phyloP scores from a whole-genome alignment of 1,140 invertebrate genomes.

The Lineus longissimus region DNA sequence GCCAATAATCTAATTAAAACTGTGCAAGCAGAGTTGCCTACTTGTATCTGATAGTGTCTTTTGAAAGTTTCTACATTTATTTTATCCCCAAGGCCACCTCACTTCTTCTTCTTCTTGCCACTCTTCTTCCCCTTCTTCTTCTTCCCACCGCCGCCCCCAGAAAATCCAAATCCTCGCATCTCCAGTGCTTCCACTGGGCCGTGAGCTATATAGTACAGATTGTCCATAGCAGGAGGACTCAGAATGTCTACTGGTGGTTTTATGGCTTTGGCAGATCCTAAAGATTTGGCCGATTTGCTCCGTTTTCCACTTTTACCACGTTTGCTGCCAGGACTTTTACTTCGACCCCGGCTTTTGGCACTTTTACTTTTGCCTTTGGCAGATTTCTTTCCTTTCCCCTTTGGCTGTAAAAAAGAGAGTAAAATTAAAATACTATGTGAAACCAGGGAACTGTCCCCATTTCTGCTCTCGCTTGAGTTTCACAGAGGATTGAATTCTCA shows the following conservation, averaged over 20 bases:
- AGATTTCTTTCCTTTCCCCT: not conserved
- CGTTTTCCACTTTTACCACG: constrained; percentile 31
- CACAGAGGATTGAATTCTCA: too few species aligned
- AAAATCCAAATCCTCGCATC: constrained; percentile 39
- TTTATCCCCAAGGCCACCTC: too few species aligned
- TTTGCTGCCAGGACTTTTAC: constrained; percentile 10
- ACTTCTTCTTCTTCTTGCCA: constrained; percentile 31
- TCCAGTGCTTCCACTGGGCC: constrained; percentile 39
- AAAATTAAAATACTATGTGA: not conserved
- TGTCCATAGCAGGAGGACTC: constrained; percentile 39
- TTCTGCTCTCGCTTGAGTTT: too few species aligned
- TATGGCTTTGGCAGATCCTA: constrained; percentile 31
- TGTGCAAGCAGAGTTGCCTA: too few species aligned
- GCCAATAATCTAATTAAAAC: too few species aligned
- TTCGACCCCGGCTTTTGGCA: not conserved
- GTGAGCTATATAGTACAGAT: constrained; percentile 47
- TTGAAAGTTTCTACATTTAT: too few species aligned
- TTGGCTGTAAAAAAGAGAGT: not conserved
- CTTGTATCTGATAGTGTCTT: too few species aligned
- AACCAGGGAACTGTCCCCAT: too few species aligned
- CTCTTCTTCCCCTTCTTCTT: constrained; percentile 25
- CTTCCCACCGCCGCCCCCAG: constrained; percentile 30
- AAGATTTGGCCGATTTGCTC: constrained; percentile 25
- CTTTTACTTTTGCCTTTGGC: not conserved
- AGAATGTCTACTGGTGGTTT: constrained; percentile 35